Conservation (phyloP, 2,797 vertebrate genomes). For the Taenioides sp. region DNA sequence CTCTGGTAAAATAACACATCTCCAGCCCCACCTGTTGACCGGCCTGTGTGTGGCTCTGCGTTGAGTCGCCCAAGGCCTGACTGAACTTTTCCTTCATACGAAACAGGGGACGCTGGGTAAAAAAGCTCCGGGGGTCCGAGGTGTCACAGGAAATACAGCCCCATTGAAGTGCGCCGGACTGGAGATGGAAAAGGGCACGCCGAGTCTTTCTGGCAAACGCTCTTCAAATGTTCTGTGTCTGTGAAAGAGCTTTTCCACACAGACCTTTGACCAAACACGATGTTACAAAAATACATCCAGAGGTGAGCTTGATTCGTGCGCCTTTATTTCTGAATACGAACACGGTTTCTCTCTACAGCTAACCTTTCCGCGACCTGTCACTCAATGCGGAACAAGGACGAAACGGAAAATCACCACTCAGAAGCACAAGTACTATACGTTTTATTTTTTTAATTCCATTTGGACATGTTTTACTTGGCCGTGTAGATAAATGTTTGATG, state of each 20-base stretch:
- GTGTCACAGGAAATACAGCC: slow-evolving; percentile 43
- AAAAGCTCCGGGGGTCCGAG: slow-evolving; percentile 16
- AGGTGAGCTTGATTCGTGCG: slow-evolving; percentile 56
- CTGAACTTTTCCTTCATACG: slow-evolving; percentile 43
- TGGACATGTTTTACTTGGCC: slow-evolving; percentile 25
- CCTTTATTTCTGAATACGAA: slow-evolving; percentile 22
- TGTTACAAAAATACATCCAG: slow-evolving; percentile 42
- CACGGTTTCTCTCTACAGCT: slow-evolving; percentile 5
- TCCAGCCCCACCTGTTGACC: slow-evolving; percentile 47
- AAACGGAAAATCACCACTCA: slow-evolving; percentile 33
- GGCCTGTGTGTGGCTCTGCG: slow-evolving; percentile 43
- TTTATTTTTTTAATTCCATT: slow-evolving; percentile 4
- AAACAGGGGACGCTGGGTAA: slow-evolving; percentile 18
- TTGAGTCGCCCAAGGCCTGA: slow-evolving; percentile 44
- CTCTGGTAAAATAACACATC: slow-evolving; percentile 6
- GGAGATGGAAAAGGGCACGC: slow-evolving; percentile 53
- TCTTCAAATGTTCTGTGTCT: slow-evolving; percentile 16
- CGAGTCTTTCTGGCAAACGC: slow-evolving; percentile 39
- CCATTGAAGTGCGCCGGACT: slow-evolving; percentile 44
- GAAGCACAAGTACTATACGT: slow-evolving; percentile 11
- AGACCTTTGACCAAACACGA: slow-evolving; percentile 22
- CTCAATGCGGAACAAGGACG: slow-evolving; percentile 21
- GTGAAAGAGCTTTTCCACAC: slow-evolving; percentile 49
- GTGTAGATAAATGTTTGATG: slow-evolving; percentile 40
- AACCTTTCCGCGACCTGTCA: slow-evolving; percentile 49